phyloP scores from a whole-genome alignment of 2,888 invertebrate genomes.

The Boloria euphrosyne region DNA sequence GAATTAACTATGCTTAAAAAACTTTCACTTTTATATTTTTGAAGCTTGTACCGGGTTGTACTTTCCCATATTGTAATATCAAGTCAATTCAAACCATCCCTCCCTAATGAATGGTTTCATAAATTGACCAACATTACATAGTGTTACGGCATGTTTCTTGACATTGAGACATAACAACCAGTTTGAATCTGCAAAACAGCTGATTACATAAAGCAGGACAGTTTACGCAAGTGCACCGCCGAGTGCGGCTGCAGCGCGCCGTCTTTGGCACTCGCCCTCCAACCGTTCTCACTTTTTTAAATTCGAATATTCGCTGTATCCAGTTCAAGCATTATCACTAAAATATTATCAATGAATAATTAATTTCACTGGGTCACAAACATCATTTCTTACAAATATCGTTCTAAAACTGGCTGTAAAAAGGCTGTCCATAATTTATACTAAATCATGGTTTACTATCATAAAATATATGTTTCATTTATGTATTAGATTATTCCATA shows the following conservation, averaged over 20 bases:
- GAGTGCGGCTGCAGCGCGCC: constrained; percentile 43
- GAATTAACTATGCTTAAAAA: too few relatives aligned
- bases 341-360: constrained; percentile 12
- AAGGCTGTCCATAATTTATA: neutral
- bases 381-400: neutral
- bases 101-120: constrained; percentile 2
- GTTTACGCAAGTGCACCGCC: constrained; percentile 62
- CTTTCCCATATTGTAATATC: too few relatives aligned
- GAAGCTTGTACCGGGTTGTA: too few relatives aligned
- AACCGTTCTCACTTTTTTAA: constrained; percentile 36
- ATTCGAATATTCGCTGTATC: constrained; percentile 19
- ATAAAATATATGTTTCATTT: constrained; percentile 8
- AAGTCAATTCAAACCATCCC: neutral
- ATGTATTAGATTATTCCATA: constrained; percentile 14
- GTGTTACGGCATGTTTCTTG: constrained; percentile 39
- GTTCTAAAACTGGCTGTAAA: too few relatives aligned
- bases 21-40: too few relatives aligned
- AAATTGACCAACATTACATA: constrained; percentile 12
- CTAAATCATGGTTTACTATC: neutral
- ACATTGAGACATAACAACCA: constrained; percentile 49
- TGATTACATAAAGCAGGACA: constrained; percentile 68
- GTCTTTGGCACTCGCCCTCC: constrained; percentile 35
- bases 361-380: neutral
- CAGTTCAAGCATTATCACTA: constrained; percentile 7
- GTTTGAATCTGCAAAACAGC: constrained; percentile 56